A percentile compares a stretch with the other conserved stretches of the same genome.
Conservation (phyloP, 2,113 vertebrate species). For the Aramus guarauna region DNA sequence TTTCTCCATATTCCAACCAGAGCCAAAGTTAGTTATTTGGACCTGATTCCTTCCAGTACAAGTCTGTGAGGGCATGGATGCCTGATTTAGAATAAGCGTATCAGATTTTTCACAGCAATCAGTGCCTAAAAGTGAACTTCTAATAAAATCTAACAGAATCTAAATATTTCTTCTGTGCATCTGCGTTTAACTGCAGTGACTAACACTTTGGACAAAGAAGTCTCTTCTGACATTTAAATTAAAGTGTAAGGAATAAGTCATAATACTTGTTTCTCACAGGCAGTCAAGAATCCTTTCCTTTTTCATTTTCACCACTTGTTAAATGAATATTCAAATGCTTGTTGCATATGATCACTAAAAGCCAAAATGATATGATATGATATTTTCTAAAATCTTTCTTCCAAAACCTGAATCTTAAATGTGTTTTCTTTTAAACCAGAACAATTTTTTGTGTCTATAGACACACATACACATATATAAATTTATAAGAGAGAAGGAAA, state of each 20-base stretch:
- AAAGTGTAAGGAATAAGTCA: not conserved
- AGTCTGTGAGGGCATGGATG: not conserved
- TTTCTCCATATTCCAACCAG: not conserved
- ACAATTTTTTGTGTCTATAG: not conserved
- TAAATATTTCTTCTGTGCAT: not conserved
- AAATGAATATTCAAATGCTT: not conserved
- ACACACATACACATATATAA: not conserved
- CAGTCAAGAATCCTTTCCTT: not conserved
- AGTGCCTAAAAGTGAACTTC: not conserved
- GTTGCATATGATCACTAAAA: not conserved
- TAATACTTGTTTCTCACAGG: not conserved
- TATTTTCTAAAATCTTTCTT: not conserved
- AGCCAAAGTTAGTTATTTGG: not conserved
- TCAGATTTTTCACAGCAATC: not conserved
- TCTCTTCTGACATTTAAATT: not conserved
- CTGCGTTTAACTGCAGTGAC: not conserved
- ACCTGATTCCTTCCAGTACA: not conserved
- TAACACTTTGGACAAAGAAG: not conserved
- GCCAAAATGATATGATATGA: not conserved
- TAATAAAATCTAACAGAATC: too few species aligned
- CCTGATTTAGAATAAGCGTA: not conserved
- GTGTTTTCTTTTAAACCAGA: not conserved
- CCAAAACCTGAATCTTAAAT: not conserved
- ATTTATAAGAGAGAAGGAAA: not conserved
- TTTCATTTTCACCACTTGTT: not conserved